Conservation (phyloP, 2,888 invertebrate genomes). For the Melinopterus prodromus region DNA sequence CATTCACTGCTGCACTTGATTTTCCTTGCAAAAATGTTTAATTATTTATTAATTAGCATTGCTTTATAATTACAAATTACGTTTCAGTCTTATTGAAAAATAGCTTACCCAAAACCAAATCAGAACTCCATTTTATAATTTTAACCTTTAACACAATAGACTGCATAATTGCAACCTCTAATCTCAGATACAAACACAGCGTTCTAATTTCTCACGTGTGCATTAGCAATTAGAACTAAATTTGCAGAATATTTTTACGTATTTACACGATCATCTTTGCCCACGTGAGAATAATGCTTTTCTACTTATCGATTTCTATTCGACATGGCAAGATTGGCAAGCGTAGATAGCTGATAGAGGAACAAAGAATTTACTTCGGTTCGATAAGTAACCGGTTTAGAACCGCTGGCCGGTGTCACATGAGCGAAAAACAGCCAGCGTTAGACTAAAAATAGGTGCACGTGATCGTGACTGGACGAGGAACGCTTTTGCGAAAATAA, state of each 20-base stretch:
- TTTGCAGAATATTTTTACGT: not conserved
- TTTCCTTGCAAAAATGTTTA: too few relatives aligned
- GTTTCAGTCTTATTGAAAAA: too few relatives aligned
- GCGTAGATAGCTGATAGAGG: not conserved
- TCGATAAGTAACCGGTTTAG: constrained; percentile 33
- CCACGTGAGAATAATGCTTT: not conserved
- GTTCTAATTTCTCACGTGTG: not conserved
- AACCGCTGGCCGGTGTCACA: constrained; percentile 38
- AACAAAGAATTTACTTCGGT: not conserved
- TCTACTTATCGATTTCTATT: not conserved
- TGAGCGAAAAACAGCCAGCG: constrained; percentile 42
- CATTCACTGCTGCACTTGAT: too few relatives aligned
- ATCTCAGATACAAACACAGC: not conserved
- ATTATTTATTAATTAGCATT: too few relatives aligned
- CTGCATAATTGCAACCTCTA: too few relatives aligned
- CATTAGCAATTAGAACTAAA: not conserved
- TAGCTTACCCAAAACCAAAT: too few relatives aligned
- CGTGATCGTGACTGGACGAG: constrained; percentile 42
- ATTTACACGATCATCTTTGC: not conserved
- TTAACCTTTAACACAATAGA: too few relatives aligned
- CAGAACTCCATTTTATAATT: too few relatives aligned
- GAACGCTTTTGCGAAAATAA: not conserved
- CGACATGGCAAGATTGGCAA: not conserved
- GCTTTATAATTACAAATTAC: too few relatives aligned
- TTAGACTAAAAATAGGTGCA: constrained; percentile 44